These are phyloP conservation scores for Myzus persicae DNA, from an alignment of 1,140 invertebrate species.

Conservation along the genomic window DNA sequence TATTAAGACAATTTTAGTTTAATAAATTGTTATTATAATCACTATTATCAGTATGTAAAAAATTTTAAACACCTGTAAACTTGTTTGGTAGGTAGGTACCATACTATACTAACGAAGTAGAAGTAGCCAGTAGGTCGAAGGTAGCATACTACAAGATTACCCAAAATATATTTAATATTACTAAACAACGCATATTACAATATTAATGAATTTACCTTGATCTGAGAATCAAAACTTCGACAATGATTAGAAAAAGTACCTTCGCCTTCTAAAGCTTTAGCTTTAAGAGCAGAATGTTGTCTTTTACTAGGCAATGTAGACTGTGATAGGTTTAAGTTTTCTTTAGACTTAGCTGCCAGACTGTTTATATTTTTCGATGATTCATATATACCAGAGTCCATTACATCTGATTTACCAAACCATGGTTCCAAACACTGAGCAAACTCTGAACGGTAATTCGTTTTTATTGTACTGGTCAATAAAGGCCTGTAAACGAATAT, in stretches of 20 bases:
- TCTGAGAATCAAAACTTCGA: conserved; percentile 70
- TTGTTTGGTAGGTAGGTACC: too few species aligned
- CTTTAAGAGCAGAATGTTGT: conserved; percentile 65
- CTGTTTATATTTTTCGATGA: conserved; percentile 7
- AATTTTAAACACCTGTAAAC: too few species aligned
- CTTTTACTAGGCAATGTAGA: conserved; percentile 64
- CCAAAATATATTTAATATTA: neutral
- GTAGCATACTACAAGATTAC: too few species aligned
- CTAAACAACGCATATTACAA: neutral
- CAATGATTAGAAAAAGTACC: conserved; percentile 75
- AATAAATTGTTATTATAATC: too few species aligned
- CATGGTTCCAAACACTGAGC: conserved; percentile 72
- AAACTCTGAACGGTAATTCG: conserved; percentile 73
- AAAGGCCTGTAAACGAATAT: conserved; percentile 66
- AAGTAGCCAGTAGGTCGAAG: too few species aligned
- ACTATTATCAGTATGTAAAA: too few species aligned
- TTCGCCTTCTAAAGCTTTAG: conserved; percentile 67
- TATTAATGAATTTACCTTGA: conserved; percentile 65
- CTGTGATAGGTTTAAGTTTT: conserved; percentile 46
- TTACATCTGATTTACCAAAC: conserved; percentile 64
- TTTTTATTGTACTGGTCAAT: conserved; percentile 70
- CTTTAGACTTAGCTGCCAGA: conserved; percentile 33
- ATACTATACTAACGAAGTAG: too few species aligned
- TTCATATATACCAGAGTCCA: conserved; percentile 32
- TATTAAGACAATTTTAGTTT: too few species aligned